Evolutionary conservation across 2,888 invertebrate genomes (phyloP), one percentile per base, ranked within the genome.

Genomic region (Ormyrus rosae): DNA sequence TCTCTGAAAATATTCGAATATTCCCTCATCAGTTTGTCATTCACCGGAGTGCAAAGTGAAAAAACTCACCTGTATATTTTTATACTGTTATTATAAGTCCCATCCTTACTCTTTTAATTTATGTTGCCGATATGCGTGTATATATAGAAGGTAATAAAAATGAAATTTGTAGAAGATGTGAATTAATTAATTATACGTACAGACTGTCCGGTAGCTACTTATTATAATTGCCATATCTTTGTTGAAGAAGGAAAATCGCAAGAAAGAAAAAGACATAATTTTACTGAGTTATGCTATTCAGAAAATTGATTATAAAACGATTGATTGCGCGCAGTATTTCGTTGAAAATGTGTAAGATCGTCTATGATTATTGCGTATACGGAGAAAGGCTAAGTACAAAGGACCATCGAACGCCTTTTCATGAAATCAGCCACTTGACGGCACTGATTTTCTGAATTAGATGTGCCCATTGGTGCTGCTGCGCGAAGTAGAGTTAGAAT

Each of bases 1-100:
- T 76, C 51, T 67, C 13, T 53, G 58, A 70, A 60, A 10, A 46
- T 69, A 81, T 69, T 80, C 46, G 11, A 58, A 46, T 45, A 60
- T 72, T 81, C 73, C 61, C 56, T 56, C 61, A 70, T 76, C 63
- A 76, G 50, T 81, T 82, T 72, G 48, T 81, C 60, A 11, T 72
- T 68, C 82, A 80, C 76, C 67, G 81, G 80, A 80, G 50, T 76
- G 69, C 61, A 71, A 78, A 65, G 45, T 19, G 10, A 65, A 61
- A 68, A 71, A 78, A 81, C 80, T 81, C 80, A 82, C 67, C 75
- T 87, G 86, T 88, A 87, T 86, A 88, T 88, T 86, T 86, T 87
- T 88, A 84, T 88, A 88, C 84, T 85, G 85, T 86, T 86, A 86
- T 85, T 80, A 86, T 85, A 85, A 84, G 83, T 78, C 83, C 83